Evolutionary conservation across 2,888 invertebrate genomes (phyloP), one percentile per base, ranked within the genome.

Genomic region (Sepiola atlantica): DNA sequence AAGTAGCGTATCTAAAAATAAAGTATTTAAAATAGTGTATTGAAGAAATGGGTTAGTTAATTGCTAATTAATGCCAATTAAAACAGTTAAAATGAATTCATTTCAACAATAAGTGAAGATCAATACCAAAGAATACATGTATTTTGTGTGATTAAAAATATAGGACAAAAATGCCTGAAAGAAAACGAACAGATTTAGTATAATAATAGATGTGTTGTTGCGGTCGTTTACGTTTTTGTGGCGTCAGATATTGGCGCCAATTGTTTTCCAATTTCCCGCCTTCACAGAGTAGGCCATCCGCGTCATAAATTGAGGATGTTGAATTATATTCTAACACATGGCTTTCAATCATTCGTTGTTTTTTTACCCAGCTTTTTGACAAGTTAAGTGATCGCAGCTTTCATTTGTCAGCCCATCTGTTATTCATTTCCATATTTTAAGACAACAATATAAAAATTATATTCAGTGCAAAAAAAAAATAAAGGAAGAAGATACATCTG

Each of bases 321-420:
- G 77, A 77, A 77, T 77, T n/a, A 77, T 77, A n/a, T n/a, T n/a
- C n/a, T 18, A 77, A n/a, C 77, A 77, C 77, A 77, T 77, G 77
- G 77, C 77, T 77, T 77, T 77, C n/a, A 77, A 77, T 77, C 77
- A 77, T 77, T 16, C 14, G 77, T 77, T 77, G n/a, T 77, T 77
- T 16, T 77, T n/a, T 77, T 45, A 4, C 45, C 2, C 45, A 45
- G 77, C 77, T 16, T 77, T 32, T n/a, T 77, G 77, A 77, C 77
- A 77, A n/a, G n/a, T 77, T 32, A 77, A 77, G 77, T 77, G 77
- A 77, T n/a, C 16, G 77, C 77, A 32, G 77, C 77, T n/a, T 77
- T 77, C 77, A 77, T n/a, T 77, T 77, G 77, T 77, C n/a, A n/a
- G 77, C n/a, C 77, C 77, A 77, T 77, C 21, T 77, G 77, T n/a